These are phyloP conservation scores for Labia minor DNA, from an alignment of 2,888 invertebrate genomes.

Conservation along the genomic window DNA sequence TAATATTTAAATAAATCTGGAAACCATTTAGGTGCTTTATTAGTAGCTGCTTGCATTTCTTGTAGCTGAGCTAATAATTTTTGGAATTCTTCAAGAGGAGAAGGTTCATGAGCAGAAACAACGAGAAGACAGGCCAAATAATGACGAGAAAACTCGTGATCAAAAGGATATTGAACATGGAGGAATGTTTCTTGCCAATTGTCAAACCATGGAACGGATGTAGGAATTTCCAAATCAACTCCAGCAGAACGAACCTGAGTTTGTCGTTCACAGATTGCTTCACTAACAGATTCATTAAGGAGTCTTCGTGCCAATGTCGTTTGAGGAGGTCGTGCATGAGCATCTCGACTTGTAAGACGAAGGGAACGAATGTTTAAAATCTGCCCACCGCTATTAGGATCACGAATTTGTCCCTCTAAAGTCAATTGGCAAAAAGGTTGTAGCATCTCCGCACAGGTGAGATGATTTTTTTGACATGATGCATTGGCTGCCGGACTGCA, in stretches of 20 bases:
- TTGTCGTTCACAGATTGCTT: conserved; percentile 43
- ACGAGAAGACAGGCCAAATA: conserved; percentile 73
- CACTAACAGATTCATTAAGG: conserved; percentile 69
- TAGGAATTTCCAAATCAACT: conserved; percentile 55
- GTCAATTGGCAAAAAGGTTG: conserved; percentile 76
- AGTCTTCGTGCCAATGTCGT: conserved; percentile 72
- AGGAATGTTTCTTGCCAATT: conserved; percentile 87
- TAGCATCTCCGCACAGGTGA: conserved; percentile 77
- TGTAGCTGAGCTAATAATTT: background rate
- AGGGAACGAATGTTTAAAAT: conserved; percentile 33
- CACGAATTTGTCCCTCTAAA: conserved; percentile 51
- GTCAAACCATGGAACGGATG: conserved; percentile 87
- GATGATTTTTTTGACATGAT: conserved; percentile 78
- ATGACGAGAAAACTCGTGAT: conserved; percentile 93
- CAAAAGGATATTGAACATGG: conserved; percentile 75
- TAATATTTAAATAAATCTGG: background rate
- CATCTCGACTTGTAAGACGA: conserved; percentile 68
- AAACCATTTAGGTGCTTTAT: background rate
- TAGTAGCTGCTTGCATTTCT: background rate
- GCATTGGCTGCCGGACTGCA: conserved; percentile 73
- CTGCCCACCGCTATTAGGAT: conserved; percentile 18
- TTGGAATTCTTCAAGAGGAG: conserved; percentile 29
- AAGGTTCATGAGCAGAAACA: conserved; percentile 57
- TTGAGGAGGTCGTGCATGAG: conserved; percentile 69
- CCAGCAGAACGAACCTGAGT: conserved; percentile 29